A percentile compares a stretch with the other conserved stretches of the same genome.
These are phyloP conservation scores for Pocota personata DNA, from an alignment of 2,888 invertebrate species.

Conservation along the genomic window DNA sequence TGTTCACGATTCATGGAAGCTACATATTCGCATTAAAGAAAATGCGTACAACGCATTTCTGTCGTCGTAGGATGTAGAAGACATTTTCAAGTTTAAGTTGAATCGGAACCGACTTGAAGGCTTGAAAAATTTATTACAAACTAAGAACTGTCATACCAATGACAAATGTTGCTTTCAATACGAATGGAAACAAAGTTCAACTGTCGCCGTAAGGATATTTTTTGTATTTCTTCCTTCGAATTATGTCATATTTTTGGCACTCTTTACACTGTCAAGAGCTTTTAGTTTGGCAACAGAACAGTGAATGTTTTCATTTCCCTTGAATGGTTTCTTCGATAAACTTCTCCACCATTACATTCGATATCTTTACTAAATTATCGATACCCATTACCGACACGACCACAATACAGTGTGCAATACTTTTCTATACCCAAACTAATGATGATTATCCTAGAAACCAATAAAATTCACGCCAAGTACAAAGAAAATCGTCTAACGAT, in stretches of 20 bases:
- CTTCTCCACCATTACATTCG: conserved; percentile 12
- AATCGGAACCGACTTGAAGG: not conserved
- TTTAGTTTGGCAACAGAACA: conserved; percentile 22
- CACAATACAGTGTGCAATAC: not conserved
- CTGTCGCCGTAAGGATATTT: not conserved
- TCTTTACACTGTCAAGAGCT: not conserved
- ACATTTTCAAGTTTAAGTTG: too few relatives aligned
- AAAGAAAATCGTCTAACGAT: conserved; percentile 59
- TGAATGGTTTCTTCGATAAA: conserved; percentile 29
- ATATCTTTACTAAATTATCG: conserved; percentile 43
- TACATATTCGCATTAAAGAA: too few relatives aligned
- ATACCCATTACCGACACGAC: conserved; percentile 2
- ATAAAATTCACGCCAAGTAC: conserved; percentile 61
- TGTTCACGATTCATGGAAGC: too few relatives aligned
- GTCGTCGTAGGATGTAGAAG: too few relatives aligned
- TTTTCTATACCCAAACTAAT: conserved; percentile 41
- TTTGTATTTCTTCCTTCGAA: not conserved
- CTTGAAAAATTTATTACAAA: not conserved
- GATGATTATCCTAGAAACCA: conserved; percentile 62
- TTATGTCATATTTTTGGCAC: not conserved
- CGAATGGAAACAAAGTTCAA: not conserved
- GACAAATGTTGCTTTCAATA: not conserved
- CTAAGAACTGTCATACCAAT: not conserved
- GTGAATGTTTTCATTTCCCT: conserved; percentile 29
- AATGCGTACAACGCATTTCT: too few relatives aligned